A percentile compares a stretch with the other conserved stretches of the same genome.
Conservation (phyloP, 2,113 vertebrate genomes). For the Eudyptes chrysolophus region DNA sequence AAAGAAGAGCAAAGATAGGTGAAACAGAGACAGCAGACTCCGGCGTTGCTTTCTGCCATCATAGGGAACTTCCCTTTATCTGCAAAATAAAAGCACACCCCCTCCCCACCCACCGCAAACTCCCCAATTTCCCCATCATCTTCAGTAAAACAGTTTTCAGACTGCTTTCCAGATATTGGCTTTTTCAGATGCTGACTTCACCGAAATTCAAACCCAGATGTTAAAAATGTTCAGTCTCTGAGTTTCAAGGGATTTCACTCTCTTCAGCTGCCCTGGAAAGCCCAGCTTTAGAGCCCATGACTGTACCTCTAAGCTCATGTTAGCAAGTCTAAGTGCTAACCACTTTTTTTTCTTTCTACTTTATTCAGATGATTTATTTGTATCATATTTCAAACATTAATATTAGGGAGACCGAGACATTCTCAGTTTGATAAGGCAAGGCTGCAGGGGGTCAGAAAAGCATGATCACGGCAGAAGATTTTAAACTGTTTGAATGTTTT, state of each 20-base stretch:
- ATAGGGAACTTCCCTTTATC: background rate
- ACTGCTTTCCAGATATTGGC: background rate
- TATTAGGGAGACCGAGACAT: background rate
- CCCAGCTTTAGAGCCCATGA: background rate
- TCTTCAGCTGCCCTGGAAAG: background rate
- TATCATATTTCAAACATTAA: background rate
- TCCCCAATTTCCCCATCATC: background rate
- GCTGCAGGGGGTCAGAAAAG: background rate
- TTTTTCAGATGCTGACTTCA: background rate
- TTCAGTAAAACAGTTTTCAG: background rate
- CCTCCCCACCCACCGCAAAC: accelerated
- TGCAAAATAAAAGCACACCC: background rate
- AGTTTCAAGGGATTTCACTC: background rate
- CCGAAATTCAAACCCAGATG: background rate
- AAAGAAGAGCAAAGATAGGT: constrained; percentile 49
- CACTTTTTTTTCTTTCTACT: background rate
- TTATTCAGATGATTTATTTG: background rate
- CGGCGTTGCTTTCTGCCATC: background rate
- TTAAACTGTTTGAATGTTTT: background rate
- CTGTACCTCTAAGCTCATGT: background rate
- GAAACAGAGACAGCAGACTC: background rate
- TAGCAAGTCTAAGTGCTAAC: background rate
- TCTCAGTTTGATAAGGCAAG: background rate
- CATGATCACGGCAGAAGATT: background rate
- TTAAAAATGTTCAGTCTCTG: background rate